Base-by-base conservation (phyloP, 2,888 invertebrate genomes). In the Crocallis elinguaria region DNA sequence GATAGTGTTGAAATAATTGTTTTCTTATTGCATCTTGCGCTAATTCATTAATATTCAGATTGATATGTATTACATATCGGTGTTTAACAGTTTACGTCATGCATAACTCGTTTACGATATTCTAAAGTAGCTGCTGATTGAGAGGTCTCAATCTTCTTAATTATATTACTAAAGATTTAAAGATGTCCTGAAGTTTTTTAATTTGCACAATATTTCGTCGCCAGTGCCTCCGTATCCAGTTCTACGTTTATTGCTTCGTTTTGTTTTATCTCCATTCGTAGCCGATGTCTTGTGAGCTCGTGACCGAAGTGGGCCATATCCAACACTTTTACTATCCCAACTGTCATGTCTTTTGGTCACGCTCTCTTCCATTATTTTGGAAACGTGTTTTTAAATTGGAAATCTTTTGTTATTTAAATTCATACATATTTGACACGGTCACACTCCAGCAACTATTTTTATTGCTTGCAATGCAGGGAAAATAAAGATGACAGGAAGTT, bases 261-360 rank as follows among this genome's bases (percentile, higher is more conserved):
- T 38, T 17, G 33, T 42, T 42, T 35, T 29, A 9, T 38, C 7
- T 38, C 12, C 35, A 30, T 43, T 46, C 17, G 39, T 30, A 19
- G 17, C 13, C 13, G 36, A 32, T 25, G 38, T 39, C 23, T 55
- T 56, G 48, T 45, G 60, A 60, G 37, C 51, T 55, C 57, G 48
- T 45, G 60, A 60, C 39, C 51, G 39, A 27, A 53, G 59, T 54
- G 36, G 55, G 46, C 43, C 52, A 56, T 64, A 56, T 73, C 72
- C 55, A 74, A 75, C 74, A 82, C 80, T 82, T 80, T 84, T 81
- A 77, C 77, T 71, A 59, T 52, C 66, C 56, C 59, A 63, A 66
- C 59, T 64, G 66, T 67, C 67, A 64, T 32, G 49, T 41, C 60
- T 69, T 61, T 67, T 62, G 57, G 81, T 77, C 75, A 84, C 84